Conservation (phyloP, 2,113 vertebrate species). For the Beaufortia kweichowensis region DNA sequence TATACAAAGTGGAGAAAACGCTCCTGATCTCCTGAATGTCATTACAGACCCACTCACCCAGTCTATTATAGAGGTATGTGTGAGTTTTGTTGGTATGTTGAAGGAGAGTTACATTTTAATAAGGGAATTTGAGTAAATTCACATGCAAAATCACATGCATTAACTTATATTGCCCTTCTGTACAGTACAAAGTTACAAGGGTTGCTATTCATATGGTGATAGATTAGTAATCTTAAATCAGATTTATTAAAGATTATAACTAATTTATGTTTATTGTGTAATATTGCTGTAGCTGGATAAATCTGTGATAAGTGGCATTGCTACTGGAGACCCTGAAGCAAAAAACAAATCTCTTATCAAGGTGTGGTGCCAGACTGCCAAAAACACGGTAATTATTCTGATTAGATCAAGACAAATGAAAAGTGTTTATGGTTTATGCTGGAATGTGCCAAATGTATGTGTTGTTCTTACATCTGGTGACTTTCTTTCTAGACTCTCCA, state of each 20-base stretch:
- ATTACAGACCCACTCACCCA: constrained; percentile 91
- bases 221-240: not conserved
- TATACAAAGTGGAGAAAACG: constrained; percentile 84
- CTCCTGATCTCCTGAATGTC: constrained; percentile 89
- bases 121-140: not conserved
- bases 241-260: not conserved
- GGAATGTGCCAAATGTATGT: not conserved
- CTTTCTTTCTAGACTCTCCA: constrained; percentile 72
- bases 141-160: not conserved
- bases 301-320: constrained; percentile 82
- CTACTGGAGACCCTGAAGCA: constrained; percentile 77
- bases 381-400: constrained; percentile 71
- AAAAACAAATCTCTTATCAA: constrained; percentile 86
- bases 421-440: not conserved
- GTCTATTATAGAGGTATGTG: constrained; percentile 84
- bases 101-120: not conserved
- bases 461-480: not conserved
- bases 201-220: not conserved
- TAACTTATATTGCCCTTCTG: not conserved
- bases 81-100: not conserved
- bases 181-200: constrained; percentile 26
- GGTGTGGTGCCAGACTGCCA: constrained; percentile 81
- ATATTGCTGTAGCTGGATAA: constrained; percentile 79
- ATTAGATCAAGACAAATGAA: not conserved
- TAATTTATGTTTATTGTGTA: not conserved